These are phyloP conservation scores for Xylophagus ater DNA, from an alignment of 2,888 invertebrate genomes.

Conservation along the genomic window DNA sequence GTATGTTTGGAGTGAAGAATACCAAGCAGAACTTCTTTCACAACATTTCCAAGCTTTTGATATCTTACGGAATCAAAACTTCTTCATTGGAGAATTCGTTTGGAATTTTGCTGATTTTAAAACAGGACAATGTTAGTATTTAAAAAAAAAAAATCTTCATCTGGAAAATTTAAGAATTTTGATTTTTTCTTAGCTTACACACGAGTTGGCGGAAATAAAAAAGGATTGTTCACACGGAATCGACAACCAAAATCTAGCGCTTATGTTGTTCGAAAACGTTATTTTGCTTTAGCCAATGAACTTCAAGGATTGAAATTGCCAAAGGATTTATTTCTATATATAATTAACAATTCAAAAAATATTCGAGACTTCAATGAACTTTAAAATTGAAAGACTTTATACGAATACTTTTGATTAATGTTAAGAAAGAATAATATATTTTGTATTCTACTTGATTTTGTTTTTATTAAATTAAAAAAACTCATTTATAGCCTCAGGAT, in stretches of 20 bases:
- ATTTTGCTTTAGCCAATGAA: slow-evolving; percentile 54
- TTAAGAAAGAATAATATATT: no score
- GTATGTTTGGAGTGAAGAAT: slow-evolving; percentile 93
- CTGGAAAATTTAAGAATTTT: no score
- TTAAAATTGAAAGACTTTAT: no score
- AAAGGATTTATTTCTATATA: slow-evolving; percentile 47
- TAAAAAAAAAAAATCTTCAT: no score
- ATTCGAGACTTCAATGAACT: slow-evolving; percentile 8
- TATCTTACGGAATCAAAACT: slow-evolving; percentile 54
- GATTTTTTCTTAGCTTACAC: slow-evolving; percentile 48
- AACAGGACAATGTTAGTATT: slow-evolving; percentile 83
- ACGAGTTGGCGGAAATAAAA: slow-evolving; percentile 79
- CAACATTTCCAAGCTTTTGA: slow-evolving; percentile 91
- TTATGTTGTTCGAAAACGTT: slow-evolving; percentile 67
- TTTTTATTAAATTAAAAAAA: no score
- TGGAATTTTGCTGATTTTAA: slow-evolving; percentile 99
- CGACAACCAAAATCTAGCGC: slow-evolving; percentile 87
- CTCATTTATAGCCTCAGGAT: no score
- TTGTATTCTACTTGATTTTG: no score
- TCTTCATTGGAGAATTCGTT: slow-evolving; percentile 91
- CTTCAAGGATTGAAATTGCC: slow-evolving; percentile 47
- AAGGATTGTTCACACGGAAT: slow-evolving; percentile 83
- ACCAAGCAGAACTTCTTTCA: slow-evolving; percentile 71
- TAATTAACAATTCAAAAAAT: no score
- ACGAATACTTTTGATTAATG: no score